Percentiles rank a stretch among this genome's conserved stretches.
phyloP scores from a whole-genome alignment of 2,797 vertebrate species.

The Selene dorsalis region DNA sequence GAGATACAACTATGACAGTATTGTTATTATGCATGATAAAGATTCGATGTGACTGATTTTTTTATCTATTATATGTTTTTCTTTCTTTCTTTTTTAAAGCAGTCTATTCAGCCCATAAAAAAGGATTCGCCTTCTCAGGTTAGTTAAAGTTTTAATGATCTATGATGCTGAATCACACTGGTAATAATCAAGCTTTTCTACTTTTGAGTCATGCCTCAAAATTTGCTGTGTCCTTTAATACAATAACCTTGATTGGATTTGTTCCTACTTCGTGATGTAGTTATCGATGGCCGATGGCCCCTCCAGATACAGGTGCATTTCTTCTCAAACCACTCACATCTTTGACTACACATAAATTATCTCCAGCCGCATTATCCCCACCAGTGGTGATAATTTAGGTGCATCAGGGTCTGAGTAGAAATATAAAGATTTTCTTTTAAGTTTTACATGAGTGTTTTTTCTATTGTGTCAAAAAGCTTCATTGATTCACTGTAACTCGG shows the following conservation, averaged over 20 bases:
- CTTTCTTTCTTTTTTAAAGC: no score
- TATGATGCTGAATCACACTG: not conserved
- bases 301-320: not conserved
- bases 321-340: not conserved
- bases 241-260: not conserved
- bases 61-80: not conserved
- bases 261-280: not conserved
- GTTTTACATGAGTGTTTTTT: no score
- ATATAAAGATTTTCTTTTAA: no score
- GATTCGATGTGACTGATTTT: not conserved
- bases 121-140: not conserved
- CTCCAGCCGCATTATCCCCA: not conserved
- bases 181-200: not conserved
- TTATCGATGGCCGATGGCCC: not conserved
- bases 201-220: not conserved
- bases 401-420: not conserved
- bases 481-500: not conserved
- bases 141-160: not conserved
- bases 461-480: not conserved
- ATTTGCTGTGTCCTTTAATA: not conserved
- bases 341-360: not conserved
- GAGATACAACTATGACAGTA: constrained; percentile 7
- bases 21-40: not conserved
- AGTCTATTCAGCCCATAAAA: not conserved
- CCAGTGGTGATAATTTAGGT: not conserved